Evolutionary conservation across 2,888 invertebrate genomes (phyloP).

Genomic region (Drosophila antonietae): DNA sequence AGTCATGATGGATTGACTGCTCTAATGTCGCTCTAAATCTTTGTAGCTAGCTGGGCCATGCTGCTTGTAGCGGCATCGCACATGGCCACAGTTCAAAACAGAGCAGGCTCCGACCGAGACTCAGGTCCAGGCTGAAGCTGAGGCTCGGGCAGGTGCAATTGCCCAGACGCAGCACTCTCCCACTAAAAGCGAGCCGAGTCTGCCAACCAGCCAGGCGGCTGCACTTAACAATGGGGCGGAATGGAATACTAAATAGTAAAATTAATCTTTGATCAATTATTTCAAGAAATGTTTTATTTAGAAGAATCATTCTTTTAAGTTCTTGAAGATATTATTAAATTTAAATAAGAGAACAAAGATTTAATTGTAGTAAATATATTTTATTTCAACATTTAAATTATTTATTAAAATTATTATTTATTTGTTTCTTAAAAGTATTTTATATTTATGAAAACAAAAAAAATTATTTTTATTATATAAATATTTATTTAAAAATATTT

Average conservation of each 20-base stretch:
- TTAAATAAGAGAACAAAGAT: not conserved
- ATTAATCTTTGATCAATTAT: not conserved
- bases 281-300: too few species aligned
- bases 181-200: conserved; percentile 63
- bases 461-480: too few species aligned
- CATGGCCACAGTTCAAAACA: conserved; percentile 61
- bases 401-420: too few species aligned
- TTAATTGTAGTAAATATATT: not conserved
- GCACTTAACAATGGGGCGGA: conserved; percentile 49
- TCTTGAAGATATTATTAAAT: not conserved
- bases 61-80: conserved; percentile 70
- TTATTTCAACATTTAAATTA: not conserved
- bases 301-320: too few species aligned
- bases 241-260: not conserved
- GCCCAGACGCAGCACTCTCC: conserved; percentile 64
- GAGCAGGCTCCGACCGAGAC: conserved; percentile 41
- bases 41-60: conserved; percentile 66
- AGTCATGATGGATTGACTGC: conserved; percentile 85
- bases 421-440: not conserved
- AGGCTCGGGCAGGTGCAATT: conserved; percentile 73
- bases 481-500: not conserved
- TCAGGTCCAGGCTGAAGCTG: conserved; percentile 24
- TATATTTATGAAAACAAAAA: not conserved
- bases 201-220: conserved; percentile 46
- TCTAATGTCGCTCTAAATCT: conserved; percentile 85